Conservation (phyloP, 1,140 invertebrate species). For the Caenorhabditis latens region DNA sequence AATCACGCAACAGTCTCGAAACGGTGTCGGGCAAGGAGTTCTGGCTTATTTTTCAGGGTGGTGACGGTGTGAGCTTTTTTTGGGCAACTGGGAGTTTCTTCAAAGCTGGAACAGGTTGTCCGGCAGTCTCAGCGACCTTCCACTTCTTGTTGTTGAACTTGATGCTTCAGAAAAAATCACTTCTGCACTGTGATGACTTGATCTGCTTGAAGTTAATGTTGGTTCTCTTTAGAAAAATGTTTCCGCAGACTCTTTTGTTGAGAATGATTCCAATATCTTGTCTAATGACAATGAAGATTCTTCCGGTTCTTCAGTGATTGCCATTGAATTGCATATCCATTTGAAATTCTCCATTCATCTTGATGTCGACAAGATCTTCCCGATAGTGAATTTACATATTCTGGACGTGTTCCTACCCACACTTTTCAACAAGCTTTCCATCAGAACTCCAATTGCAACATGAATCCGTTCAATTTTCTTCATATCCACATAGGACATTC, state of each 20-base stretch:
- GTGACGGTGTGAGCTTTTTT: conserved; percentile 72
- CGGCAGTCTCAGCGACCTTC: conserved; percentile 60
- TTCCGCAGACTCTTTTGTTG: conserved; percentile 92
- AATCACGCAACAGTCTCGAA: conserved; percentile 77
- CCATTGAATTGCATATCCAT: conserved; percentile 99
- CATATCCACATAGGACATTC: no score
- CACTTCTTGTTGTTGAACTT: conserved; percentile 75
- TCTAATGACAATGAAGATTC: conserved; percentile 94
- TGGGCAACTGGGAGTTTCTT: conserved; percentile 69
- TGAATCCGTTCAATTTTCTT: no score
- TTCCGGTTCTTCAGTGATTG: conserved; percentile 97
- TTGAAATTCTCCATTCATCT: conserved; percentile 97
- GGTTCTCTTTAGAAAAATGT: conserved; percentile 93
- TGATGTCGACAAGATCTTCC: conserved; percentile 98
- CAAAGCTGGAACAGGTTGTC: conserved; percentile 54
- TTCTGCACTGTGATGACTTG: conserved; percentile 93
- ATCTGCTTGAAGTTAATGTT: conserved; percentile 97
- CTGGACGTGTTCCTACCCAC: no score
- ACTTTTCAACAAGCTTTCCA: no score
- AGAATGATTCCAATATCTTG: conserved; percentile 98
- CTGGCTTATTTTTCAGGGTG: conserved; percentile 66
- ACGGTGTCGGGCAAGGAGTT: conserved; percentile 72
- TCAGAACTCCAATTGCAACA: no score
- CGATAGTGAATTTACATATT: no score
- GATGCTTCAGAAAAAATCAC: conserved; percentile 91